Evolutionary conservation across 1,140 invertebrate genomes (phyloP).

Genomic region (Bombus sylvicola): DNA sequence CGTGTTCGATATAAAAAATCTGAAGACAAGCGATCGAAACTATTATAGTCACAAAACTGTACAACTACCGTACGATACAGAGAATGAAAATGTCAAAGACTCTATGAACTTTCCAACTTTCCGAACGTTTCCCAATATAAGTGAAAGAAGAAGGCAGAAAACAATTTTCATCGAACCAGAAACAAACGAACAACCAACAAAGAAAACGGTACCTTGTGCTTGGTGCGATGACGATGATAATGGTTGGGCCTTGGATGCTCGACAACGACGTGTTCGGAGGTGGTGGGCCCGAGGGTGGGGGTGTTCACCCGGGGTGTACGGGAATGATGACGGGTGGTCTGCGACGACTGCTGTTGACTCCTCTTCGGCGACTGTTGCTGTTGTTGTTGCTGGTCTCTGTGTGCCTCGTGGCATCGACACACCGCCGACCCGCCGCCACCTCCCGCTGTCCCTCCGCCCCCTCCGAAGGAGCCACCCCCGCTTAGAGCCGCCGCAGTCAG

Average conservation of each 20-base stretch:
- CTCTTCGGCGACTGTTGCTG: constrained; percentile 62
- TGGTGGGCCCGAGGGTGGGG: constrained; percentile 63
- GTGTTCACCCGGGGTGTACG: constrained; percentile 67
- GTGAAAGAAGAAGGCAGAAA: too few relatives aligned
- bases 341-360: constrained; percentile 54
- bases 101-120: too few relatives aligned
- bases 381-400: constrained; percentile 62
- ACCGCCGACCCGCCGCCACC: constrained; percentile 56
- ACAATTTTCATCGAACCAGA: background rate
- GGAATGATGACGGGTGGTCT: constrained; percentile 61
- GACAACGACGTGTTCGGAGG: constrained; percentile 76
- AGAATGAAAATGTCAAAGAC: too few relatives aligned
- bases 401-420: constrained; percentile 77
- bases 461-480: constrained; percentile 71
- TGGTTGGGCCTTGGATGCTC: constrained; percentile 74
- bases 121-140: too few relatives aligned
- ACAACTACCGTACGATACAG: too few relatives aligned
- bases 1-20: too few relatives aligned
- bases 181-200: background rate
- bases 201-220: constrained; percentile 73
- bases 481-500: constrained; percentile 82
- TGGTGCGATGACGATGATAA: constrained; percentile 78
- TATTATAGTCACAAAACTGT: too few relatives aligned
- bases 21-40: too few relatives aligned
- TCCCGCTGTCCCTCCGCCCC: constrained; percentile 60